Evolutionary conservation across 1,140 invertebrate genomes (phyloP).

Genomic region (Micrasema longulum): DNA sequence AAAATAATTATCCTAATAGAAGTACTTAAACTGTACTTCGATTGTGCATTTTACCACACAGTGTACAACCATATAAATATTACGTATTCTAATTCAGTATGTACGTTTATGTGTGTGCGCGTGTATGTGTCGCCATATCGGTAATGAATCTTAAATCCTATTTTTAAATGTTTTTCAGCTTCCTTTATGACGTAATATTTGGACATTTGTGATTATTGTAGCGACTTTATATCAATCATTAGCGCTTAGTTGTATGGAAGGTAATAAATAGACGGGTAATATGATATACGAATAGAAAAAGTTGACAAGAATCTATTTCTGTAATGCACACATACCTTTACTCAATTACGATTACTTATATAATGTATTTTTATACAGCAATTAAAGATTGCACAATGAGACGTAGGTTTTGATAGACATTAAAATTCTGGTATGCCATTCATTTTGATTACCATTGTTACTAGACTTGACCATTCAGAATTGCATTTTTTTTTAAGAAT

Average conservation of each 20-base stretch:
- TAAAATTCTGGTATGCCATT: too few relatives aligned
- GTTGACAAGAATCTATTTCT: not conserved
- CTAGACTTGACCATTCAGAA: too few relatives aligned
- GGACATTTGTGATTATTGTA: too few relatives aligned
- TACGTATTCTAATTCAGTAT: too few relatives aligned
- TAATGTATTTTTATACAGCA: constrained; percentile 29
- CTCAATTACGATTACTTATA: not conserved
- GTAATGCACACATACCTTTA: constrained; percentile 11
- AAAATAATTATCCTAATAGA: constrained; percentile 6
- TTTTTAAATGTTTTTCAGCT: constrained; percentile 1
- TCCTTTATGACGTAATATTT: too few relatives aligned
- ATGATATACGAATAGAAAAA: not conserved
- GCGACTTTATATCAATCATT: not conserved
- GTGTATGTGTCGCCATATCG: not conserved
- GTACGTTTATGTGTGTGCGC: too few relatives aligned
- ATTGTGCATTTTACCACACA: constrained; percentile 16
- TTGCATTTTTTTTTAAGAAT: too few relatives aligned
- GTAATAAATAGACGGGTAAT: constrained; percentile 14
- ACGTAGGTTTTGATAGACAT: not conserved
- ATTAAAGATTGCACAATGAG: constrained; percentile 8
- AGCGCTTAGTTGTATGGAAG: not conserved
- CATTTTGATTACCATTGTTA: too few relatives aligned
- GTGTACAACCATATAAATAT: too few relatives aligned
- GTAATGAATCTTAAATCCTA: constrained; percentile 3
- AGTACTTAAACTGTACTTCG: constrained; percentile 15